Base-by-base conservation (phyloP, 2,113 vertebrate species). In the Chauna torquata region DNA sequence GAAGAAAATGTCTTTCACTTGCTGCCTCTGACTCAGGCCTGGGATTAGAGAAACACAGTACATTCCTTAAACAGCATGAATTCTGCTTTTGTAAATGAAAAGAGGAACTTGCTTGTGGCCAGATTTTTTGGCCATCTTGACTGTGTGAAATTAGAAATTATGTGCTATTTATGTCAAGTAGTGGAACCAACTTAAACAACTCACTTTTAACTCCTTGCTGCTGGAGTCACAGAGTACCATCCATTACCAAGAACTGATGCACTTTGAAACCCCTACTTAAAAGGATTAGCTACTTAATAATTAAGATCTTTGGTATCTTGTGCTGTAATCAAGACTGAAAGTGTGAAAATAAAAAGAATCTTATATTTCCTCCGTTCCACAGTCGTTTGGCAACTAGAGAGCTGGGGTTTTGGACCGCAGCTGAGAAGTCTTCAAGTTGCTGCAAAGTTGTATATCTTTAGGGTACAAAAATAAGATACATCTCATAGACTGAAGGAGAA, bases 1-100 rank as follows among this genome's bases (percentile, higher is more conserved):
- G 72, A 47, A 69, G 59, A 90, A 86, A 86, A 85, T 44, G 30
- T 61, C 64, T 96, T 96, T 91, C 77, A n/a, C 55, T 91, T 88
- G 47, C 47, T 96, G 61, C 68, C 40, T 92, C 72, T 89, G 36
- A 84, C 2, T 94, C 80, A 80, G 83, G 66, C 68, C n/a, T 72
- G 36, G 87, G 65, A 95, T 97, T 95, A 96, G 69, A 90, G 91
- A 92, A 97, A 92, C 27, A 66, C 34, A 58, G 40, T 70, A 34
- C 79, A 82, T 97, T 94, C 78, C 79, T 75, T 78, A 77, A 92
- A 59, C 65, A 90, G 75, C 59, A 75, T 82, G 88, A 93, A 92
- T 90, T 34, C 9, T 47, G 25, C 70, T 91, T 94, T 68, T 93
- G 71, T 94, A 82, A 81, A 79, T 79, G 47, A 66, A 89, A 61